These are phyloP conservation scores for Trichonephila inaurata DNA, from an alignment of 1,140 invertebrate genomes.

Conservation along the genomic window DNA sequence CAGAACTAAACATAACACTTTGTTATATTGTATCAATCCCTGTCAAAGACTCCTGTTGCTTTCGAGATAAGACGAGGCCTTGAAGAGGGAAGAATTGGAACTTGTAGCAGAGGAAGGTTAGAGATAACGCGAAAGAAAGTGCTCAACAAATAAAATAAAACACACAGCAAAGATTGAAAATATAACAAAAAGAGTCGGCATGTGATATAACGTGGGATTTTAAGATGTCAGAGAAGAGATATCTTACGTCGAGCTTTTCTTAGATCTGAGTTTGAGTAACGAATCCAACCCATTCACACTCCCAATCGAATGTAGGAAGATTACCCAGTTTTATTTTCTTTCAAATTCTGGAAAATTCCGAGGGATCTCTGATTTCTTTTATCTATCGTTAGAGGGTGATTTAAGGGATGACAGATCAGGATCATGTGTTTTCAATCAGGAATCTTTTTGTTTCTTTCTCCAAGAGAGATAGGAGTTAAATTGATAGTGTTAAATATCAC, in stretches of 20 bases:
- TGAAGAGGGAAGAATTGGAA: neutral
- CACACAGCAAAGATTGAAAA: neutral
- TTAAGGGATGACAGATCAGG: neutral
- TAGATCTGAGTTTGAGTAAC: neutral
- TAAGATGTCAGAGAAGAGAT: neutral
- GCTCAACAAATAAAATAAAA: neutral
- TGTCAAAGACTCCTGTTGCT: neutral
- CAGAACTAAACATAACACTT: neutral
- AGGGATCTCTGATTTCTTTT: neutral
- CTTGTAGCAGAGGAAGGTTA: neutral
- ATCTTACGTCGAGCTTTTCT: neutral
- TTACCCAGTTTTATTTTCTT: neutral
- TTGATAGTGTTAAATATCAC: neutral
- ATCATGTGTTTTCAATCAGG: neutral
- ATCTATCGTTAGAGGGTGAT: neutral
- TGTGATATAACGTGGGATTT: neutral
- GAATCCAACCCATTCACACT: neutral
- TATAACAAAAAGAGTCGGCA: neutral
- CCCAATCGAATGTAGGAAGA: neutral
- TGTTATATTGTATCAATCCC: neutral
- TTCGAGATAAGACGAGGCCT: neutral
- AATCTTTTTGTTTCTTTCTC: neutral
- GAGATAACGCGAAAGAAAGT: neutral
- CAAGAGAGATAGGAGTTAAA: too few species aligned
- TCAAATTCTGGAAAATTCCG: too few species aligned